These are phyloP conservation scores for Drosophila quadrilineata DNA, from an alignment of 1,140 invertebrate genomes.

Conservation along the genomic window DNA sequence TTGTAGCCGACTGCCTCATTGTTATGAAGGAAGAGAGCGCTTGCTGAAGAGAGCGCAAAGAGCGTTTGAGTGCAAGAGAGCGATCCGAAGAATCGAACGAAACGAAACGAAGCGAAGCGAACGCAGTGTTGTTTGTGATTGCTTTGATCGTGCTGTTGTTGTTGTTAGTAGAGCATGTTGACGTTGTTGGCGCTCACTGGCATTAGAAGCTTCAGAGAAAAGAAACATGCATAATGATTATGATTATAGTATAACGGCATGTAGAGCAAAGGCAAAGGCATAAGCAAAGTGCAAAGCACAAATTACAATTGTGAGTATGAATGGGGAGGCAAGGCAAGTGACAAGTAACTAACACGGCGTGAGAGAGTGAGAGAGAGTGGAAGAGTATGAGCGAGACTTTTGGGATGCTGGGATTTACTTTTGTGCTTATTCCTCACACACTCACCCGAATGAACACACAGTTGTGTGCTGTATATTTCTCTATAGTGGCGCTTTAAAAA, in stretches of 20 bases:
- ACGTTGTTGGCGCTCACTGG: slow-evolving; percentile 5
- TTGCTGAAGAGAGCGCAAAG: slow-evolving; percentile 17
- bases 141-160: slow-evolving; percentile 1
- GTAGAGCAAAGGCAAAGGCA: slow-evolving; percentile 49
- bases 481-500: slow-evolving; percentile 58
- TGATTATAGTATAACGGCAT: slow-evolving; percentile 63
- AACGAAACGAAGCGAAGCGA: slow-evolving; percentile 8
- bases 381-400: slow-evolving; percentile 7
- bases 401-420: slow-evolving; percentile 40
- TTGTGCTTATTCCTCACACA: slow-evolving; percentile 30
- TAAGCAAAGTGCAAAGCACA: slow-evolving; percentile 42
- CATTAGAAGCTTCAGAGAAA: slow-evolving; percentile 57
- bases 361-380: slow-evolving; percentile 22
- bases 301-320: slow-evolving; percentile 58
- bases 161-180: slow-evolving; percentile 17
- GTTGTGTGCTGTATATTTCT: slow-evolving; percentile 9
- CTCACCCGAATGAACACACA: not conserved
- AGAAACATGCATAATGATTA: slow-evolving; percentile 52
- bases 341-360: slow-evolving; percentile 13
- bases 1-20: slow-evolving; percentile 3
- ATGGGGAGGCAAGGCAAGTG: no score
- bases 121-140: slow-evolving; percentile 25
- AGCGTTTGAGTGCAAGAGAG: not conserved
- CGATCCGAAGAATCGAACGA: not conserved
- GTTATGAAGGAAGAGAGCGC: slow-evolving; percentile 22